Conservation (phyloP, 1,140 invertebrate genomes). For the Brachionus angularis region DNA sequence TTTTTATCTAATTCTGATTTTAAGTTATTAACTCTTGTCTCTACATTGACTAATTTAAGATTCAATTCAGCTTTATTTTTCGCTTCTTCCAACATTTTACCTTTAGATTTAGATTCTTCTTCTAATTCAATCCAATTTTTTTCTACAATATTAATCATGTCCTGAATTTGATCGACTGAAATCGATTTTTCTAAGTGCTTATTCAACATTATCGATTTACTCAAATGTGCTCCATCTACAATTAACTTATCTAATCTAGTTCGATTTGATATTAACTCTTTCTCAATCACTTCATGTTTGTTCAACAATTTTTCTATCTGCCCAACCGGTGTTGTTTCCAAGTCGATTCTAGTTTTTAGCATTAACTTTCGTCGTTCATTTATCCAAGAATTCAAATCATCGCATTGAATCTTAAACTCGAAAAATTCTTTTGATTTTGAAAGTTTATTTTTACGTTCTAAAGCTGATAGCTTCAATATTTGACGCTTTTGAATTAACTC, state of each 20-base stretch:
- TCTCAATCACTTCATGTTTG: slow-evolving; percentile 67
- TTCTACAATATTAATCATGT: slow-evolving; percentile 14
- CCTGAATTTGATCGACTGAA: too few relatives aligned
- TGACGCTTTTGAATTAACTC: slow-evolving; percentile 89
- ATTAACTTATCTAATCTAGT: slow-evolving; percentile 12
- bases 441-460: slow-evolving; percentile 85
- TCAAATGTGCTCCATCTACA: background rate
- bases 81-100: background rate
- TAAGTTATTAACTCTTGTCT: background rate
- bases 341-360: slow-evolving; percentile 79
- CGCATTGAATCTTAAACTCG: slow-evolving; percentile 75
- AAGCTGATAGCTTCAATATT: slow-evolving; percentile 91
- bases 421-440: slow-evolving; percentile 94
- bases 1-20: slow-evolving; percentile 2
- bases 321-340: slow-evolving; percentile 75
- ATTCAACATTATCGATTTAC: background rate
- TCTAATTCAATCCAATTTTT: slow-evolving; percentile 32
- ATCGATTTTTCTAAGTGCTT: too few relatives aligned
- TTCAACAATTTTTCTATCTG: slow-evolving; percentile 73
- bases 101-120: background rate
- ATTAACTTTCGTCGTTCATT: slow-evolving; percentile 86
- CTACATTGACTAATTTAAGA: background rate
- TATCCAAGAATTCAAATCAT: slow-evolving; percentile 81
- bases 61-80: slow-evolving; percentile 5
- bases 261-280: slow-evolving; percentile 19